Evolutionary conservation across 2,113 vertebrate species (phyloP).

Genomic region (Opisthocomus hoazin): DNA sequence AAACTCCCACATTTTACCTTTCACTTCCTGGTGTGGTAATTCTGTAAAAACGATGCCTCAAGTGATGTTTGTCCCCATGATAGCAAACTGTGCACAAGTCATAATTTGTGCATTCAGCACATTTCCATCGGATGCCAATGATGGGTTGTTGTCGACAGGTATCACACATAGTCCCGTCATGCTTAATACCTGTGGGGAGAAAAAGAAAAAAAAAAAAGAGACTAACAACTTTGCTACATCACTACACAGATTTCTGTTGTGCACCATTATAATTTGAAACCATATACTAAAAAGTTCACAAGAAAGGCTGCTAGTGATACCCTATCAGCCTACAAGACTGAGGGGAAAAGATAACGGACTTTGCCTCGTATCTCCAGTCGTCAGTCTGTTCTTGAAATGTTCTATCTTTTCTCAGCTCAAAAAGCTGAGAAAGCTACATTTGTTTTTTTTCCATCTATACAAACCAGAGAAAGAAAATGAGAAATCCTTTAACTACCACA

Average conservation of each 20-base stretch:
- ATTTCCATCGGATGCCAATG: slow-evolving; percentile 99
- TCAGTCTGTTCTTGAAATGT: not conserved
- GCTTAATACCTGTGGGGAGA: slow-evolving; percentile 86
- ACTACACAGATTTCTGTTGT: not conserved
- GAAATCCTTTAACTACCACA: not conserved
- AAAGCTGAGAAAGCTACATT: not conserved
- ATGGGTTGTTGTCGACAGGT: slow-evolving; percentile 98
- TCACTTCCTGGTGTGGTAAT: slow-evolving; percentile 98
- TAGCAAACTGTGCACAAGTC: slow-evolving; percentile 98
- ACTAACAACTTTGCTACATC: not conserved
- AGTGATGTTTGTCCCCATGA: slow-evolving; percentile 97
- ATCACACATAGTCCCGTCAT: slow-evolving; percentile 99
- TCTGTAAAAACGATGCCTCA: slow-evolving; percentile 97
- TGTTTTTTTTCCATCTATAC: not conserved
- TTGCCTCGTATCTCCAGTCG: rapidly evolving
- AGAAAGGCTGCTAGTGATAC: not conserved
- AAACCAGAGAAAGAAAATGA: not conserved
- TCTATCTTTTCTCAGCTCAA: not conserved
- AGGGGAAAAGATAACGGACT: not conserved
- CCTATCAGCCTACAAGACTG: not conserved
- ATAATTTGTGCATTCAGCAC: slow-evolving; percentile 98
- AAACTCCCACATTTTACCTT: slow-evolving; percentile 73
- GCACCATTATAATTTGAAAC: not conserved
- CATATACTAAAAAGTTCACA: not conserved
- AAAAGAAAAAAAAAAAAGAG: not conserved